Conservation (phyloP, 2,113 vertebrate genomes). For the Phainopepla nitens region DNA sequence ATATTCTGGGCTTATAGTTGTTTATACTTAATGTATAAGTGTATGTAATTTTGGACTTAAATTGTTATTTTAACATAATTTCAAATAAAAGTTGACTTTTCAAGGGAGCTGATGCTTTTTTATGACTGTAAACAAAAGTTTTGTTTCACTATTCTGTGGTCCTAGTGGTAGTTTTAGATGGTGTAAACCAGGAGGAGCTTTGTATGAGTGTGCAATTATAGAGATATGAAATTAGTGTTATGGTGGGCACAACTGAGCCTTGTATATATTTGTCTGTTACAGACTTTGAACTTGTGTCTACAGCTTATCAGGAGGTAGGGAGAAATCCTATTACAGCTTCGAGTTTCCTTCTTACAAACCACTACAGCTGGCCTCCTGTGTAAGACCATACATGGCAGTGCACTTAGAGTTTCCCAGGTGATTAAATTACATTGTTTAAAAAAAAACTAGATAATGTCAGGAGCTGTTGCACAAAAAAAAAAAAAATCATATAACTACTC, state of each 20-base stretch:
- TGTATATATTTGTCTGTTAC: neutral
- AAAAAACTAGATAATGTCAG: neutral
- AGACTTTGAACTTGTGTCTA: neutral
- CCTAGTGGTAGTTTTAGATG: neutral
- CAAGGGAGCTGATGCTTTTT: neutral
- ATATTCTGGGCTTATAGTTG: neutral
- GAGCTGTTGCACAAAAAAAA: neutral
- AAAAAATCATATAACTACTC: neutral
- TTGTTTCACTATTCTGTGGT: neutral
- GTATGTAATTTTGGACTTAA: neutral
- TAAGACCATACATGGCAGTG: neutral
- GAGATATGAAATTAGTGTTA: neutral
- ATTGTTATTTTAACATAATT: neutral
- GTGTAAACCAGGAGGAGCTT: neutral
- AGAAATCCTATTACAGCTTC: neutral
- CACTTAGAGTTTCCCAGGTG: neutral
- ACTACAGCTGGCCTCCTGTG: neutral
- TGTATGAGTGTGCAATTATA: neutral
- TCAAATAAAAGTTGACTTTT: neutral
- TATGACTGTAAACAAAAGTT: neutral
- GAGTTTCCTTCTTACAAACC: neutral
- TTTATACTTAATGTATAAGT: neutral
- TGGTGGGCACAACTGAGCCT: neutral
- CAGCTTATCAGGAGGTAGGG: neutral
- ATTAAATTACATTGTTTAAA: conserved; percentile 11